Evolutionary conservation across 1,140 invertebrate genomes (phyloP), one percentile per base, ranked within the genome.

Genomic region (Drosophila subpulchrella): DNA sequence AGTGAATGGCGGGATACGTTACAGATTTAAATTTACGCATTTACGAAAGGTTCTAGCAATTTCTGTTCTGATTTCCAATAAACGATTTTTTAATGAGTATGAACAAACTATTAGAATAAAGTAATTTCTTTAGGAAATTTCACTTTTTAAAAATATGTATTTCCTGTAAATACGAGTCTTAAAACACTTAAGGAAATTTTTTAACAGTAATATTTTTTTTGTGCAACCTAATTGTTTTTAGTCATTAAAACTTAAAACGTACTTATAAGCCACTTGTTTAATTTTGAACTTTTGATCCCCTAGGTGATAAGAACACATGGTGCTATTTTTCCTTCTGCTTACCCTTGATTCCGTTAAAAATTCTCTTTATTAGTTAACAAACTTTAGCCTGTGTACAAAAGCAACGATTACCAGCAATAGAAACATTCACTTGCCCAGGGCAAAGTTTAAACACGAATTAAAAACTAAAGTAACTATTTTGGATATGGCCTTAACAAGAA

Each of bases 381-480:
- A 58, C 44, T 70, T 30, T 71, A 71, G 36, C 36, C 51, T 71
- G 67, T 20, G 53, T 78, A 81, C 50, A 73, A 75, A 75, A 78
- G 44, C 56, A 58, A 51, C 44, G 13, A 50, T 74, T 67, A 65
- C 65, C 61, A 67, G 61, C 41, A 63, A 74, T 78, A 67, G 59
- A 60, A 72, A 82, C 70, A 65, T 46, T 67, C 59, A 62, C 46
- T 82, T 70, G 67, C 67, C 67, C 50, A 82, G 48, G 54, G 71
- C 44, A 51, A 75, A 60, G 44, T 48, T 50, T 44, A 55, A 61
- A 78, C 75, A 75, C 42, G 48, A 38, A 59, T 59, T 83, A 63
- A 13, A 36, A 41, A 75, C 70, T 84, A 63, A 39, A 54, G 53
- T 79, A 76, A 83, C 72, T 83, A 55, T 38, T 30, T 46, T 65